phyloP scores from a whole-genome alignment of 2,888 invertebrate species.

The Spatulosminthurus flaviceps region DNA sequence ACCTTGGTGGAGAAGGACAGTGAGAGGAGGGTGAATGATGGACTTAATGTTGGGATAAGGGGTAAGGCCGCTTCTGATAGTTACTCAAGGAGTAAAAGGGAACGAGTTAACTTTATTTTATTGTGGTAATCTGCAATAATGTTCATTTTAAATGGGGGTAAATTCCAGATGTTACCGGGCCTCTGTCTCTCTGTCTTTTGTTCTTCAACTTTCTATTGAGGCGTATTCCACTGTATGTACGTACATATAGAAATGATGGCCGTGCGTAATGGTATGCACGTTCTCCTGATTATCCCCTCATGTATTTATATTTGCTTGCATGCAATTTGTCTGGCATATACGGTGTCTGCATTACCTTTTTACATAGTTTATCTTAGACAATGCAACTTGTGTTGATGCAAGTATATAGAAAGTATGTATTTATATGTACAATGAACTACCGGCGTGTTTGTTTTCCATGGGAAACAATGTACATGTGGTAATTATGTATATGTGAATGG shows the following conservation, averaged over 20 bases:
- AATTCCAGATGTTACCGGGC: constrained; percentile 37
- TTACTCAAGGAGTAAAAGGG: constrained; percentile 24
- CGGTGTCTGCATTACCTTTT: too few species aligned
- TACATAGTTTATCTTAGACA: too few species aligned
- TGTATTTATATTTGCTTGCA: too few species aligned
- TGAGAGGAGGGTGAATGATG: constrained; percentile 29
- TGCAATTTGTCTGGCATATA: too few species aligned
- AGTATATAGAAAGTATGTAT: constrained; percentile 3
- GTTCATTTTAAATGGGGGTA: constrained; percentile 45
- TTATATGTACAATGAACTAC: not conserved
- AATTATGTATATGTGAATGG: not conserved
- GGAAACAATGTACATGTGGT: not conserved
- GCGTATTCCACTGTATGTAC: not conserved
- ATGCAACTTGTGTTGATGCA: not conserved
- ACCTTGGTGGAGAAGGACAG: not conserved
- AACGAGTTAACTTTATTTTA: constrained; percentile 47
- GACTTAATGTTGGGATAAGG: constrained; percentile 15
- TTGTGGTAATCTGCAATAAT: constrained; percentile 48
- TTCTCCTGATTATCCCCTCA: too few species aligned
- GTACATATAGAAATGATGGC: not conserved
- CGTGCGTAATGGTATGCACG: too few species aligned
- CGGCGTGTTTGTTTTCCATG: too few species aligned
- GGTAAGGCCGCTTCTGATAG: not conserved
- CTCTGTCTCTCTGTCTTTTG: not conserved
- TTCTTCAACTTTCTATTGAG: not conserved